Evolutionary conservation across 2,888 invertebrate genomes (phyloP).

Genomic region (Machimus rusticus): DNA sequence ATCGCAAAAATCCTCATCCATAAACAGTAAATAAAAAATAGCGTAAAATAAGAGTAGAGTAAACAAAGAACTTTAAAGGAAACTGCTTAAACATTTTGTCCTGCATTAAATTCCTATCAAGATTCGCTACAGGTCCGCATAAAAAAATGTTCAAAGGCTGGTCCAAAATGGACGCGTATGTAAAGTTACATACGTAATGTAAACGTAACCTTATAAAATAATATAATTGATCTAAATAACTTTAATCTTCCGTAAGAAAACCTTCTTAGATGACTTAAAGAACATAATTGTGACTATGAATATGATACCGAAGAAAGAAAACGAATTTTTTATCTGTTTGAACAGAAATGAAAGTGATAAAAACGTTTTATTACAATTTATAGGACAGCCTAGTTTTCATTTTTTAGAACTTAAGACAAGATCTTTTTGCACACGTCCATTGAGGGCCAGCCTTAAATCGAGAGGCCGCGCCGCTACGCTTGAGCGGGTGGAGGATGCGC

Average conservation of each 20-base stretch:
- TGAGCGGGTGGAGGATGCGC: neutral
- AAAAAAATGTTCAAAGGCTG: neutral
- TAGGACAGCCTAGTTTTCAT: neutral
- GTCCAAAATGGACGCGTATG: neutral
- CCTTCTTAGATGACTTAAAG: neutral
- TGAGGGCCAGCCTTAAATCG: neutral
- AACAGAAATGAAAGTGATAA: neutral
- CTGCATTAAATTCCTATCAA: neutral
- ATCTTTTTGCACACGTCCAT: neutral
- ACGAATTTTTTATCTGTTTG: too few relatives aligned
- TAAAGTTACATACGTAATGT: too few relatives aligned
- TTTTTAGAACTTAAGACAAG: neutral
- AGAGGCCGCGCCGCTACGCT: neutral
- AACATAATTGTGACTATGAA: neutral
- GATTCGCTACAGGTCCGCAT: neutral
- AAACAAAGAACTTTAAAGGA: conserved; percentile 13
- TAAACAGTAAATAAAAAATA: conserved; percentile 25
- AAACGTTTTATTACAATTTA: neutral
- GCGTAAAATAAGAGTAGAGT: neutral
- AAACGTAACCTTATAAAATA: neutral
- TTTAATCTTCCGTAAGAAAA: neutral
- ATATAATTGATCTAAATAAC: neutral
- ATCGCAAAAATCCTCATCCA: conserved; percentile 36
- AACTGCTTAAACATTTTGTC: neutral
- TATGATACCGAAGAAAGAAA: neutral